Base-by-base conservation (phyloP, 2,888 invertebrate genomes). In the Drosophila neotestacea region DNA sequence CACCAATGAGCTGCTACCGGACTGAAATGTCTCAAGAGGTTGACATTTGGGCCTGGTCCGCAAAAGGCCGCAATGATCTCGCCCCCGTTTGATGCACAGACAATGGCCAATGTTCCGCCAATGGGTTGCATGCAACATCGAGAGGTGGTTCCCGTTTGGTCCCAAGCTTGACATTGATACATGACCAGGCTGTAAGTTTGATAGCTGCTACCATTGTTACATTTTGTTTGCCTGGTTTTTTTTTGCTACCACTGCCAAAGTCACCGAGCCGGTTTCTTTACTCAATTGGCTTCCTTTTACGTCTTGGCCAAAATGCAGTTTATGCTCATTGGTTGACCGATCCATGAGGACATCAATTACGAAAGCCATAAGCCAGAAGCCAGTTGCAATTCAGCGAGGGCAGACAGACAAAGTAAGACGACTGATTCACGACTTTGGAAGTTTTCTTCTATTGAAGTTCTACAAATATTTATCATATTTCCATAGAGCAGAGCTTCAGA, bases 151-250 rank as follows among this genome's bases (percentile, higher is more conserved):
- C 77, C 81, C 70, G 77, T 75, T 63, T 63, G 70, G 64, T 64
- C 46, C 51, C 62, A 22, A 73, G 36, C 51, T 59, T 88, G 86
- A 88, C 86, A 88, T 86, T 86, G 86, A 88, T 86, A 85, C 85
- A 86, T 86, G 81, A 82, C 87, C 79, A 58, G 67, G 59, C 79
- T 70, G 73, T 70, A 79, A 72, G 73, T 74, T 88, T 85, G 86
- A 88, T 85, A 73, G 85, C 69, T 87, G 81, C 72, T 80, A 76
- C 88, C 85, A 87, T 85, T 85, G 84, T 87, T 82, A 79, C 77
- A 72, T 47, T 83, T 80, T 77, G 44, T 39, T 11, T 42, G n/a
- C 7, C 38, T 48, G 9, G 11, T n/a, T 16, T 52, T 16, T n/a
- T 36, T 27, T 22, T 36, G 9, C 54, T 51, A 27, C 51, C 32